phyloP scores from a whole-genome alignment of 2,797 vertebrate genomes.

The Myotis pilosus region DNA sequence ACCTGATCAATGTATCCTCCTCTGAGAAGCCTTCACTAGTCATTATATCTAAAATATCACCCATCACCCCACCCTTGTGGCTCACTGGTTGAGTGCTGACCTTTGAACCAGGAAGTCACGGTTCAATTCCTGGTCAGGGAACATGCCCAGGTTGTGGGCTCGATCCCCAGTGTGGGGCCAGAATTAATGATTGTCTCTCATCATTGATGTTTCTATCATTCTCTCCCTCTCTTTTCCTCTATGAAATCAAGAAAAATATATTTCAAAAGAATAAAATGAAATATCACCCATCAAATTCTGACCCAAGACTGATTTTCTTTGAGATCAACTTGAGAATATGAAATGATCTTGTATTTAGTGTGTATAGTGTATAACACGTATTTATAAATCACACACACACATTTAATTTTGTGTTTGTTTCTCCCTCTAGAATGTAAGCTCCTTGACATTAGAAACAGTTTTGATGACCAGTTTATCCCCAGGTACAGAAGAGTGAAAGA shows the following conservation, averaged over 20 bases:
- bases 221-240: no score
- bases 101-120: no score
- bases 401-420: constrained; percentile 3
- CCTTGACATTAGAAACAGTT: neutral
- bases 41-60: constrained; percentile 8
- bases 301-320: neutral
- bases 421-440: neutral
- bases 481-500: neutral
- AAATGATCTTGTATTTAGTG: neutral
- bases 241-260: no score
- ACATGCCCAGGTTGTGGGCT: no score
- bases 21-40: neutral
- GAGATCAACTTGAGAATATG: neutral
- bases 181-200: no score
- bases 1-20: neutral
- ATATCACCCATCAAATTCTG: neutral
- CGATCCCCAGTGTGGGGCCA: no score
- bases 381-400: neutral
- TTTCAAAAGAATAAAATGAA: neutral
- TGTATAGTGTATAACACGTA: neutral
- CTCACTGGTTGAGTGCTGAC: no score
- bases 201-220: no score
- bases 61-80: neutral
- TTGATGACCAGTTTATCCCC: constrained; percentile 3
- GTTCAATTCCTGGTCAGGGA: no score